Evolutionary conservation across 1,140 invertebrate species (phyloP), one percentile per base, ranked within the genome.

Genomic region (Dendrolimus kikuchii): DNA sequence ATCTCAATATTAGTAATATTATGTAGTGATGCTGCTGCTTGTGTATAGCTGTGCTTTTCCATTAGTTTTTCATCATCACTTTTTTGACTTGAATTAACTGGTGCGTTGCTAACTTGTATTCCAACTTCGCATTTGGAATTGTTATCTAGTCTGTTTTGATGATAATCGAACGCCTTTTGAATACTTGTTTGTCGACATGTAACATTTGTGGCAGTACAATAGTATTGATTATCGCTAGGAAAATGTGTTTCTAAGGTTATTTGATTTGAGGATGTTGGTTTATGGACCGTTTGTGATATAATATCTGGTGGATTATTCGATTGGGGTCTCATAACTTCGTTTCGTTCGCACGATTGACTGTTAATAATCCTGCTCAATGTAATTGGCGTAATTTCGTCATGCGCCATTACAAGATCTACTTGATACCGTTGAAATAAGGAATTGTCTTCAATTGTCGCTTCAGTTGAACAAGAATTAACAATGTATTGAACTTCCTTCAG

Each of bases 321-420:
- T 39, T 60, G 46, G 6, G 64, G 52, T 47, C 70, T 60, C 23
- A 23, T 23, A 23, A 64, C 50, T 6, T 60, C 38, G 46, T 60
- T 74, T 46, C 64, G 62, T 62, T 86, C 83, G 59, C 44, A 51
- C 49, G 57, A 55, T 48, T 84, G 74, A 53, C 64, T 83, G 47
- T 79, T 78, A 55, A 86, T 84, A 46, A 86, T 83, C 53, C 75
- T 69, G 59, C 72, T 84, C 56, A 84, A 65, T 6, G 77, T 86
- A 41, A 88, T 71, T 5, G 86, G 87, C 43, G 82, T 83, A 55
- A 86, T 83, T 78, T 88, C 87, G 66, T 90, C 90, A 65, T 90
- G 89, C 5, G 90, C 90, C 74, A 92, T 90, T 9, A 92, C 89
- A 50, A 92, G 78, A 66, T 91, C 90, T 7, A 92, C 90, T 87